These are phyloP conservation scores for Pampusana beccarii DNA, from an alignment of 2,113 vertebrate genomes.

Conservation along the genomic window DNA sequence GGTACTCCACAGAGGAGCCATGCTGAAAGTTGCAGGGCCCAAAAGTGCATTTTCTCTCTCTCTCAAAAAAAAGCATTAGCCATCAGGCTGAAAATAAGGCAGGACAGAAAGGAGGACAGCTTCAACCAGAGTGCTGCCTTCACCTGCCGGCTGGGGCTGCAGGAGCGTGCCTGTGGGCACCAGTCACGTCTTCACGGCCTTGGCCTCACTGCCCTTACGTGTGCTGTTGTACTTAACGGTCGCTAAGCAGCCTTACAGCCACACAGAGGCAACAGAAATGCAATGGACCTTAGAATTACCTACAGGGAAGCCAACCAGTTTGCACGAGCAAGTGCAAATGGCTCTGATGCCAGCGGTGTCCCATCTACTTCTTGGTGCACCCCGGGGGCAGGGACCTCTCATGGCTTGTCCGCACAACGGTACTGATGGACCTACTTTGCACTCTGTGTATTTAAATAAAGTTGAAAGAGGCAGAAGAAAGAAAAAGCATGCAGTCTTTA, in stretches of 20 bases:
- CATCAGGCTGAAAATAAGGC: not conserved
- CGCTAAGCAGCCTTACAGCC: not conserved
- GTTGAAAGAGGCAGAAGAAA: not conserved
- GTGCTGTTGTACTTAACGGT: rapidly evolving
- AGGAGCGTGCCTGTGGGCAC: rapidly evolving
- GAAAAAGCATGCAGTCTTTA: not conserved
- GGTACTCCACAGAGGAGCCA: not conserved
- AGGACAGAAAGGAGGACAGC: not conserved
- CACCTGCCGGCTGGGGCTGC: not conserved
- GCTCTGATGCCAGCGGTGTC: not conserved
- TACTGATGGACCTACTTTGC: rapidly evolving
- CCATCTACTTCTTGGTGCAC: no score
- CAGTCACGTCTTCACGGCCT: not conserved
- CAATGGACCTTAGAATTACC: no score
- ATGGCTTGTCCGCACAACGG: not conserved
- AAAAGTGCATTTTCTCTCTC: rapidly evolving
- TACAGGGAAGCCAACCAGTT: rapidly evolving
- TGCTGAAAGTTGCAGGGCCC: not conserved
- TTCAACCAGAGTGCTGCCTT: not conserved
- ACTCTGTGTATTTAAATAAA: rapidly evolving
- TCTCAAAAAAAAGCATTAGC: no score
- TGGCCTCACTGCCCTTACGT: rapidly evolving
- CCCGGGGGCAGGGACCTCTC: rapidly evolving
- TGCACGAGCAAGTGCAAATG: not conserved
- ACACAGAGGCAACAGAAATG: rapidly evolving